Percentiles rank a stretch among this genome's conserved stretches.
Conservation (phyloP, 2,113 vertebrate genomes). For the Sardina pilchardus region DNA sequence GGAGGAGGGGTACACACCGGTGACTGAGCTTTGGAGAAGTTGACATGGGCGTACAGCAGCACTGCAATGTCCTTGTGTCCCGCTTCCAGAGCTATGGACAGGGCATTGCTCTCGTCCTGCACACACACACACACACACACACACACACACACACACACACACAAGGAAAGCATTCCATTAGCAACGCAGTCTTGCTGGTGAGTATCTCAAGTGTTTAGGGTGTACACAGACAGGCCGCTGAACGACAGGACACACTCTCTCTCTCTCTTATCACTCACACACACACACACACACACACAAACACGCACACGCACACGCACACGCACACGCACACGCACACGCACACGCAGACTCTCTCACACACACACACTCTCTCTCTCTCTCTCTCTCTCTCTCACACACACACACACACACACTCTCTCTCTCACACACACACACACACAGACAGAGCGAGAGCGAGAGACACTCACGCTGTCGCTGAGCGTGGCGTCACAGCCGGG, state of each 20-base stretch:
- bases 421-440: no score
- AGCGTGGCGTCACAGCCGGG: conserved; percentile 87
- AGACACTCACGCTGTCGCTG: conserved; percentile 86
- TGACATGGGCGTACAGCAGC: conserved; percentile 92
- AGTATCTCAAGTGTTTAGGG: background rate
- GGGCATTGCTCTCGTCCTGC: conserved; percentile 92
- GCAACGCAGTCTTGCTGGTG: background rate
- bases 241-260: background rate
- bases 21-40: conserved; percentile 94
- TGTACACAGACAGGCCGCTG: background rate
- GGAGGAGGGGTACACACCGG: conserved; percentile 75
- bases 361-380: background rate
- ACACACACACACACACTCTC: conserved; percentile 66
- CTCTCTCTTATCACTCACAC: no score
- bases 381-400: no score
- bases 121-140: background rate
- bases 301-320: no score
- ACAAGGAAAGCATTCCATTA: conserved; percentile 22
- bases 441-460: background rate
- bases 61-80: conserved; percentile 97
- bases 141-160: background rate
- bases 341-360: no score
- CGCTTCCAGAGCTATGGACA: conserved; percentile 96
- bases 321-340: background rate
- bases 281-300: conserved; percentile 71